Conservation (phyloP, 2,797 vertebrate genomes). For the Parambassis ranga region DNA sequence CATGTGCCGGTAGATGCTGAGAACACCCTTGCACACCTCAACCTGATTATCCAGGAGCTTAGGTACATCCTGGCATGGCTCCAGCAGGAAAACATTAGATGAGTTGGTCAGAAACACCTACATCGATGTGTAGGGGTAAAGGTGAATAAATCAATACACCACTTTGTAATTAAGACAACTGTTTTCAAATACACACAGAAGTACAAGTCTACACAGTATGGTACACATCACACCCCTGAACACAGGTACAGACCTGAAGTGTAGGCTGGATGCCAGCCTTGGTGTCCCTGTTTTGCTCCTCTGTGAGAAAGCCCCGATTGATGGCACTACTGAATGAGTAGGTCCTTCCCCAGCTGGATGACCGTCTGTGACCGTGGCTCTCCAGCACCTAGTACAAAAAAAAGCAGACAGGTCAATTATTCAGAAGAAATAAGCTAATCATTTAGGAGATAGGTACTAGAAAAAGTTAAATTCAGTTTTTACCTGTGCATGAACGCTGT, state of each 20-base stretch:
- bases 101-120: slow-evolving; percentile 98
- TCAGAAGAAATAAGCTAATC: neutral
- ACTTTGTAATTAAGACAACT: neutral
- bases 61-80: slow-evolving; percentile 92
- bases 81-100: slow-evolving; percentile 94
- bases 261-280: slow-evolving; percentile 91
- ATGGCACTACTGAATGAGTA: slow-evolving; percentile 97
- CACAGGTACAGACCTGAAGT: slow-evolving; percentile 83
- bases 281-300: slow-evolving; percentile 87
- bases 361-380: slow-evolving; percentile 86
- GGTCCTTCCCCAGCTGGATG: slow-evolving; percentile 96
- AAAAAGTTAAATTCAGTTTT: neutral
- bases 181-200: no score
- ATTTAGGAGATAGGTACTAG: neutral
- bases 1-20: slow-evolving; percentile 95
- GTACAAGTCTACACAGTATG: no score
- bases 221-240: neutral
- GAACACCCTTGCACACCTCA: slow-evolving; percentile 93
- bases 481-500: slow-evolving; percentile 56
- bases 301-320: slow-evolving; percentile 89
- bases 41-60: slow-evolving; percentile 94
- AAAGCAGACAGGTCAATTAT: neutral
- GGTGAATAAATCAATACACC: neutral
- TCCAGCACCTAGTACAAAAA: slow-evolving; percentile 66
- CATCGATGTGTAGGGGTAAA: neutral